A percentile compares a stretch with the other conserved stretches of the same genome.
Evolutionary conservation across 2,797 vertebrate genomes (phyloP).

Genomic region (Chanos chanos): DNA sequence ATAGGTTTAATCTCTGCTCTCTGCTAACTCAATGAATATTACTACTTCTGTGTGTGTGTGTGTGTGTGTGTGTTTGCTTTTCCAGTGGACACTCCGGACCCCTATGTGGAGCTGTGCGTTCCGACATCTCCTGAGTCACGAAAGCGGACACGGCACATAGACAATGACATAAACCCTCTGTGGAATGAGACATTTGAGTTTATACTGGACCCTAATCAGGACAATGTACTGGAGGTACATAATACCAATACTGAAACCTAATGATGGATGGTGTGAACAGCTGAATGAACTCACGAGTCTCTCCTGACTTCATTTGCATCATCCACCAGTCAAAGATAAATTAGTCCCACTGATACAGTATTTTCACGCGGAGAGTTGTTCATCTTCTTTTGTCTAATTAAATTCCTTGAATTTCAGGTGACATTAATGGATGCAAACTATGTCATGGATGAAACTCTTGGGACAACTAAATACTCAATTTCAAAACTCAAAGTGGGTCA

Average conservation of each 20-base stretch:
- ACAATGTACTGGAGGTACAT: constrained; percentile 87
- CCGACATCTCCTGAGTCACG: constrained; percentile 88
- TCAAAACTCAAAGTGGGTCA: constrained; percentile 79
- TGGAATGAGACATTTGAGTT: constrained; percentile 95
- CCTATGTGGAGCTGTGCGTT: constrained; percentile 94
- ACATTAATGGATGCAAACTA: constrained; percentile 99
- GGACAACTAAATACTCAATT: constrained; percentile 80
- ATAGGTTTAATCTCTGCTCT: neutral
- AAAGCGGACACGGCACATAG: constrained; percentile 90
- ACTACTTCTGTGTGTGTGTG: constrained; percentile 9
- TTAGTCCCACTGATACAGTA: no score
- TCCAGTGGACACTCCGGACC: constrained; percentile 95
- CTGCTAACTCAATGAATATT: neutral
- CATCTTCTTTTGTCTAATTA: no score
- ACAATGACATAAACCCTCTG: constrained; percentile 89
- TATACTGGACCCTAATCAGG: constrained; percentile 91
- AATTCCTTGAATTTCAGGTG: constrained; percentile 70
- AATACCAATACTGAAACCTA: neutral
- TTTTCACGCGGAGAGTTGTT: no score
- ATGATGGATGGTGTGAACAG: no score
- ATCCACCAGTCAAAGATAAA: no score
- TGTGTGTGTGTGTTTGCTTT: constrained; percentile 21
- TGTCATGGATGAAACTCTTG: constrained; percentile 97
- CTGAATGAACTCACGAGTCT: no score
- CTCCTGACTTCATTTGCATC: no score